Evolutionary conservation across 2,888 invertebrate genomes (phyloP).

Genomic region (Alitta virens): DNA sequence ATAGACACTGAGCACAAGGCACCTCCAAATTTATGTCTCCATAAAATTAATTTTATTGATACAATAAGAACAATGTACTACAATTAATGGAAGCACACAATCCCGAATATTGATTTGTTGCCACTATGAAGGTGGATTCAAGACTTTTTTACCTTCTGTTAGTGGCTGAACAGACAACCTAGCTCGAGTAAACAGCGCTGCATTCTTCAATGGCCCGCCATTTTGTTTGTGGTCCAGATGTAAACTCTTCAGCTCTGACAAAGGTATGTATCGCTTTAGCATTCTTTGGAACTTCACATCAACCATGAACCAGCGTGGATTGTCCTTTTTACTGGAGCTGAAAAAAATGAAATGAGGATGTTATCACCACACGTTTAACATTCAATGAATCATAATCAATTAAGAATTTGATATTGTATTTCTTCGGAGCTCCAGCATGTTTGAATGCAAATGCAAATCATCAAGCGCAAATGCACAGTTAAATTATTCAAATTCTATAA

Average conservation of each 20-base stretch:
- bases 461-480: too few species aligned
- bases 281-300: conserved; percentile 51
- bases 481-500: too few species aligned
- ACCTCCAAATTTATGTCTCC: too few species aligned
- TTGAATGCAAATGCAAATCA: too few species aligned
- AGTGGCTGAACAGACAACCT: conserved; percentile 55
- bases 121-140: background rate
- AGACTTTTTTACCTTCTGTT: conserved; percentile 39
- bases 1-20: too few species aligned
- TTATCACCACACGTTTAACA: too few species aligned
- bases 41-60: too few species aligned
- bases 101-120: background rate
- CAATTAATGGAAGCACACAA: background rate
- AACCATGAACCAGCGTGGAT: conserved; percentile 55
- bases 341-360: background rate
- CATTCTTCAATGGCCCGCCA: conserved; percentile 46
- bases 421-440: too few species aligned
- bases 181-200: conserved; percentile 50
- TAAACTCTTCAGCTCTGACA: conserved; percentile 45
- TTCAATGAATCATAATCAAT: too few species aligned
- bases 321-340: conserved; percentile 36
- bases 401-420: too few species aligned
- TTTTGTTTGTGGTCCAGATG: conserved; percentile 45
- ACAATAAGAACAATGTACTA: too few species aligned
- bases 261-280: conserved; percentile 46